Percentiles rank a stretch among this genome's conserved stretches.
These are phyloP conservation scores for Arctia plantaginis DNA, from an alignment of 2,888 invertebrate genomes.

Conservation along the genomic window DNA sequence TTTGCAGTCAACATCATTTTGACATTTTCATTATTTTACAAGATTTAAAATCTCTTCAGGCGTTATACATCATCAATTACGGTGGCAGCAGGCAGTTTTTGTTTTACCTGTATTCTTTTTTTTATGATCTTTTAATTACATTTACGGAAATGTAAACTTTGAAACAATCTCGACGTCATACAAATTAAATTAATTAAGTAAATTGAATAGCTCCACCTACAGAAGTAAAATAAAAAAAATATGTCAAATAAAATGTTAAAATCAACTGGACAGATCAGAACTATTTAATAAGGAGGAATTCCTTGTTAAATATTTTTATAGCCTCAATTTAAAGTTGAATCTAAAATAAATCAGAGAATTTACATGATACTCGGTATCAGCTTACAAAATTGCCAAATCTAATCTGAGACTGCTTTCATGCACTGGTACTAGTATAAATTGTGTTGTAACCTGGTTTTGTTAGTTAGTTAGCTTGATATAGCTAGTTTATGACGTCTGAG, in stretches of 20 bases:
- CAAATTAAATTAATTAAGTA: no score
- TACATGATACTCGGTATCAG: slow-evolving; percentile 2
- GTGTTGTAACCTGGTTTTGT: slow-evolving; percentile 32
- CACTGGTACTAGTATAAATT: not conserved
- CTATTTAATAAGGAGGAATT: not conserved
- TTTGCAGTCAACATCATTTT: no score
- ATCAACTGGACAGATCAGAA: not conserved
- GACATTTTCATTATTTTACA: no score
- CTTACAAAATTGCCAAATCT: slow-evolving; percentile 4
- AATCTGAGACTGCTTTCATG: slow-evolving; percentile 12
- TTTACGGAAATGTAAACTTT: no score
- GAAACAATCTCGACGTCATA: no score
- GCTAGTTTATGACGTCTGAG: slow-evolving; percentile 37
- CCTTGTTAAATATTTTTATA: not conserved
- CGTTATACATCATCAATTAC: no score
- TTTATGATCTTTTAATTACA: no score
- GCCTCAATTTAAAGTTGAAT: not conserved
- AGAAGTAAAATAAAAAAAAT: not conserved
- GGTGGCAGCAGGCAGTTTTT: no score
- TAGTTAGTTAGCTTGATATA: slow-evolving; percentile 30
- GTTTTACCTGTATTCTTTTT: no score
- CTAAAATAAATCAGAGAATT: not conserved
- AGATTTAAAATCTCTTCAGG: no score
- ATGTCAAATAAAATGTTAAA: not conserved
- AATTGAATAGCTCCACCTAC: no score